Evolutionary conservation across 2,113 vertebrate species (phyloP), one percentile per base, ranked within the genome.

Genomic region (Lutjanus erythropterus): DNA sequence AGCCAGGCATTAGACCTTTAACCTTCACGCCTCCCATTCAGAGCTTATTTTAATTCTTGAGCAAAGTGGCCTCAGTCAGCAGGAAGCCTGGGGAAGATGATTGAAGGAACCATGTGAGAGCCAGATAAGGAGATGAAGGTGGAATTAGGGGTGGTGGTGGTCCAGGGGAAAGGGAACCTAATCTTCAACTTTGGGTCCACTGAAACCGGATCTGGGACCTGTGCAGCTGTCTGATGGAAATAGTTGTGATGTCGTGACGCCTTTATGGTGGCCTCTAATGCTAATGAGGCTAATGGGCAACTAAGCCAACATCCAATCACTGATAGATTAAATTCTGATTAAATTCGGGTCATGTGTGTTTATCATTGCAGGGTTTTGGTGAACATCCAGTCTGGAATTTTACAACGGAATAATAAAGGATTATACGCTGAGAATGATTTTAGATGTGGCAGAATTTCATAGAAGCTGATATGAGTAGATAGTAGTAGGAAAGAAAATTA

Each of bases 181-280:
- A 95, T 89, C 90, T 90, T 86, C 62, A 85, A 78, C 86, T 79
- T 82, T 10, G 39, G 50, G 42, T 65, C 53, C 10, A 14, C 58
- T 91, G 95, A 91, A 93, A 85, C 92, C 75, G 44, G 94, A 95
- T 94, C 92, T 81, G 71, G 80, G 83, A 80, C 56, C 78, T 90
- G 73, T 62, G 92, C 97, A 97, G 96, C 97, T 97, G 96, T 95
- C 91, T 52, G 73, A 65, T 86, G 76, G 86, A 89, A 92, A 92
- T 90, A 92, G 86, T 83, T 80, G 66, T 71, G 67, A 86, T 75
- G 77, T 78, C 0, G 61, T 23, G 79, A 83, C 18, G 35, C 58
- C 56, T 90, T 55, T 44, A 33, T 44, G 61, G 59, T 21, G 68
- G 31, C 76, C 59, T 83, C 71, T n/a, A n/a, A 65, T 1, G 12